Conservation (phyloP, 2,113 vertebrate species). For the Felis chaus region DNA sequence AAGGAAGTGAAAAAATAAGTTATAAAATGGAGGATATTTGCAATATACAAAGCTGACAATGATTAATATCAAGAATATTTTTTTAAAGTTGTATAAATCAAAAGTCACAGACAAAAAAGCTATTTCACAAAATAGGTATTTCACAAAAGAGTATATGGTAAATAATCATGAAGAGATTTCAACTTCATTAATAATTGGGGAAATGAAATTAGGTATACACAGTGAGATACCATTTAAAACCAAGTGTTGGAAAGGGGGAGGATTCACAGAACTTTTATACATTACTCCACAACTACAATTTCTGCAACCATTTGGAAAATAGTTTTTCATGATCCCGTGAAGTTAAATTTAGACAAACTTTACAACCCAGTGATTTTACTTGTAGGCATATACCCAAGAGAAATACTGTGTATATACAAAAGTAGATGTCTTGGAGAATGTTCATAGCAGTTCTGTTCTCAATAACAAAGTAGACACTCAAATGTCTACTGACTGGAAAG, state of each 20-base stretch:
- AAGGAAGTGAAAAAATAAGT: not conserved
- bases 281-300: not conserved
- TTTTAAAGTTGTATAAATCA: not conserved
- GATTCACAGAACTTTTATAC: not conserved
- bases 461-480: not conserved
- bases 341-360: not conserved
- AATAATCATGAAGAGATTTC: constrained; percentile 18
- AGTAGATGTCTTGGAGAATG: not conserved
- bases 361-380: not conserved
- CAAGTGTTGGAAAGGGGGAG: not conserved
- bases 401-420: not conserved
- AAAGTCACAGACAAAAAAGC: not conserved
- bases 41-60: not conserved
- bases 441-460: not conserved
- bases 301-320: constrained; percentile 3
- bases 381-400: not conserved
- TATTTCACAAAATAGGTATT: not conserved
- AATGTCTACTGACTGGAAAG: not conserved
- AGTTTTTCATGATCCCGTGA: not conserved
- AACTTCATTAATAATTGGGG: not conserved
- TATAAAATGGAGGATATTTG: not conserved
- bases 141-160: not conserved
- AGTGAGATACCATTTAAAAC: not conserved
- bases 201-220: not conserved
- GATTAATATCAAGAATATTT: not conserved